Percentiles rank a stretch among this genome's conserved stretches.
These are phyloP conservation scores for Cheilosia vulpina DNA, from an alignment of 2,888 invertebrate species.

Conservation along the genomic window DNA sequence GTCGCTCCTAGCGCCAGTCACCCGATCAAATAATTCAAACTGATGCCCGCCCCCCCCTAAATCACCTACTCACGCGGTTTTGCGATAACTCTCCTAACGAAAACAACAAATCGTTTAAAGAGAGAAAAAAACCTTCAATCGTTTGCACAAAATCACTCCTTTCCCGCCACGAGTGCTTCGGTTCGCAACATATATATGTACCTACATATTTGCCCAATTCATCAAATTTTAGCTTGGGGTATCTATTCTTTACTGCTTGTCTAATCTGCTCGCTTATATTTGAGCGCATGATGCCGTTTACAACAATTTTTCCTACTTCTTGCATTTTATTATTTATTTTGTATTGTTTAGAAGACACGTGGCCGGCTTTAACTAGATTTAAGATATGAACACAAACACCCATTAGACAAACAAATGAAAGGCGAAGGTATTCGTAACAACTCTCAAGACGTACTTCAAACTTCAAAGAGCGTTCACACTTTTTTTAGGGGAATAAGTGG, in stretches of 20 bases:
- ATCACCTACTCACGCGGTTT: neutral
- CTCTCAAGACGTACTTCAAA: conserved; percentile 10
- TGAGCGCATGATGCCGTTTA: neutral
- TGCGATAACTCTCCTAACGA: neutral
- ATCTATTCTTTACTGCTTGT: conserved; percentile 3
- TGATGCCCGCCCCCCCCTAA: no score
- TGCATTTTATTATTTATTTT: no score
- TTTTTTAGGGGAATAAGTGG: conserved; percentile 4
- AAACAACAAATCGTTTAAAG: neutral
- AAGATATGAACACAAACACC: neutral
- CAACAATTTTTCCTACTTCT: neutral
- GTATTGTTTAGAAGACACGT: neutral
- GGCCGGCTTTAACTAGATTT: conserved; percentile 2
- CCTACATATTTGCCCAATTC: conserved; percentile 15
- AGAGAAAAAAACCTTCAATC: no score
- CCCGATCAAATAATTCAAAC: no score
- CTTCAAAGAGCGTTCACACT: conserved; percentile 32
- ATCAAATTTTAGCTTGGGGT: conserved; percentile 12
- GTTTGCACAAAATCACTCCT: no score
- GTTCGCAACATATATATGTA: neutral
- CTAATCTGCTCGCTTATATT: conserved; percentile 21
- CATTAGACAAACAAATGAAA: neutral
- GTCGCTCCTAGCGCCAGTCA: no score
- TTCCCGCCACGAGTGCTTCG: conserved; percentile 5
- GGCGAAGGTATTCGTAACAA: neutral